Base-by-base conservation (phyloP, 92 coral and sea anemone species). In the Meandrina meandrites region DNA sequence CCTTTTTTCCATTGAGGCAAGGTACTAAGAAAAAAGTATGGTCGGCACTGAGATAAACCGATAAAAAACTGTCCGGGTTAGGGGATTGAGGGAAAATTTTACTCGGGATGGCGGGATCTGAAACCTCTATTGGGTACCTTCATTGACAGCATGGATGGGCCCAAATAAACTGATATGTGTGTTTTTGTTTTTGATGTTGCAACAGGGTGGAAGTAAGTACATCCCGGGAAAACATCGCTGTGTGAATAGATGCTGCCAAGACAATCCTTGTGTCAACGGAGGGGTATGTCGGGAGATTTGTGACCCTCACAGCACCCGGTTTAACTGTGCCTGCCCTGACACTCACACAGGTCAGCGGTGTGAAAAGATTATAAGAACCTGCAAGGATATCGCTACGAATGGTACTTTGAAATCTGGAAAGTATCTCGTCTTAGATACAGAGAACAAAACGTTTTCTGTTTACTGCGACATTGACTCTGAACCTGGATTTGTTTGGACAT, bases 201-300 rank as follows among this genome's bases (percentile, higher is more conserved):
- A 21, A 45, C 12, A 79, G 83, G 83, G 37, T 56, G 83, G 83
- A 56, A 32, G 37, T 16, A 51, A 79, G 24, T 56, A 79, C 83
- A 56, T 56, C 32, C 71, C 72, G 0, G 34, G 30, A 0, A 62
- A 56, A 34, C 53, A 58, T 30, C 62, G 56, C 51, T 80, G 77
- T 45, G 19, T 56, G 36, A 42, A 57, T 81, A 73, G 69, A 82
- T 79, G 88, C 57, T 42, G 86, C 82, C 21, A 62, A 54, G 35
- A 76, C 53, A 86, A 79, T 36, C 86, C 92, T 79, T 89, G 92
- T 72, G 40, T 89, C 81, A 89, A 84, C 80, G 91, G 88, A 68
- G 92, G 86, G 40, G 81, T 82, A 28, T 89, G 91, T 77, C 51
- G 10, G 58, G 91, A 89, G 47, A 81, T 48, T 51, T 89, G 91